Percentiles rank a stretch among this genome's conserved stretches.
phyloP scores from a whole-genome alignment of 2,888 invertebrate genomes.

The Conomelus anceps region DNA sequence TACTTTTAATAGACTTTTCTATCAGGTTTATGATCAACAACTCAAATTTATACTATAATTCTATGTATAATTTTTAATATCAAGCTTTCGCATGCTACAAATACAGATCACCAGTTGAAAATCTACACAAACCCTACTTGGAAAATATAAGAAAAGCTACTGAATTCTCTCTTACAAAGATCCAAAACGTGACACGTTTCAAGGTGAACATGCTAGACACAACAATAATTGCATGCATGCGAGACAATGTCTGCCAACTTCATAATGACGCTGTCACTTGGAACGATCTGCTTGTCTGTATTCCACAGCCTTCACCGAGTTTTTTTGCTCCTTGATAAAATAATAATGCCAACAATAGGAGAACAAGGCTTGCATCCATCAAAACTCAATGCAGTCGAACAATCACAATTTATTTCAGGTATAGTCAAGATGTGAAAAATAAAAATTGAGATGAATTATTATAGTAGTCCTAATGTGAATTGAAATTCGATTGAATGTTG shows the following conservation, averaged over 20 bases:
- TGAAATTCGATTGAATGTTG: background rate
- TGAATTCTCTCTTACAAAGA: background rate
- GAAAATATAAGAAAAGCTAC: background rate
- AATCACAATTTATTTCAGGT: background rate
- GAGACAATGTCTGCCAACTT: background rate
- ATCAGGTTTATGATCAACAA: too few relatives aligned
- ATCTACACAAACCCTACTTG: background rate
- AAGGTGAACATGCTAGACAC: background rate
- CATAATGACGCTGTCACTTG: background rate
- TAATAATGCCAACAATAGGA: background rate
- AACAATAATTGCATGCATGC: background rate
- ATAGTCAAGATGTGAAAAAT: background rate
- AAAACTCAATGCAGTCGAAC: background rate
- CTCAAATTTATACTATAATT: too few relatives aligned
- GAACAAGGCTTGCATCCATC: background rate
- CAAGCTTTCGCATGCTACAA: too few relatives aligned
- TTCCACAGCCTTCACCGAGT: background rate
- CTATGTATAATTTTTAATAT: too few relatives aligned
- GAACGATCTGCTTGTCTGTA: background rate
- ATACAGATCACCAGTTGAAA: too few relatives aligned
- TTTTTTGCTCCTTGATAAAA: background rate
- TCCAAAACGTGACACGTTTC: background rate
- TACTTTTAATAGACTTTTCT: too few relatives aligned
- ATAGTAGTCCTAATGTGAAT: background rate
- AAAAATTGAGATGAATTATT: background rate